Conservation (phyloP, 2,888 invertebrate genomes). For the Metacarcinus magister region DNA sequence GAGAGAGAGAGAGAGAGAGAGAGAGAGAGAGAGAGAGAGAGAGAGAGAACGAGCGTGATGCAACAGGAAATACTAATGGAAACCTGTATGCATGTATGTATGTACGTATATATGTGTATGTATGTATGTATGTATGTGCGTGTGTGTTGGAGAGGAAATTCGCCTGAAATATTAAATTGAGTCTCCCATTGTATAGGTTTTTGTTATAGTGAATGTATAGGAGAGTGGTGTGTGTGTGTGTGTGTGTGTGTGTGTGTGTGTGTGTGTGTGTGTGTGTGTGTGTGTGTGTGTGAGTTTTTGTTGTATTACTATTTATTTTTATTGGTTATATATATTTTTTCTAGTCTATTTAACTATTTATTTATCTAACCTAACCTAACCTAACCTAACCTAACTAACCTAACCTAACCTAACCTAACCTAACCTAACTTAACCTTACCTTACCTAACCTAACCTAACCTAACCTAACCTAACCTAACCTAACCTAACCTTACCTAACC, state of each 20-base stretch:
- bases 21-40: neutral
- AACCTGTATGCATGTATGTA: conserved; percentile 14
- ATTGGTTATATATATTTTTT: no score
- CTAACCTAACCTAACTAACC: no score
- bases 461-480: no score
- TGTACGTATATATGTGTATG: conserved; percentile 20
- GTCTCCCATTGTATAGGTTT: neutral
- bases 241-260: conserved; percentile 35
- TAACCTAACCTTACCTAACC: no score
- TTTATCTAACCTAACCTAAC: no score
- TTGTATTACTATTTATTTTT: no score
- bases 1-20: neutral
- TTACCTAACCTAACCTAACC: no score
- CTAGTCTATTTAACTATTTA: no score
- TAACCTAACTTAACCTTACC: no score
- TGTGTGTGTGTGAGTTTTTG: neutral
- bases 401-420: no score
- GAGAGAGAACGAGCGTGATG: neutral
- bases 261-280: conserved; percentile 48
- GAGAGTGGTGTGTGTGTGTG: conserved; percentile 10
- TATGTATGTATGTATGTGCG: conserved; percentile 44
- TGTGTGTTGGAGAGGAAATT: conserved; percentile 1
- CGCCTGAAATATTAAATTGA: neutral
- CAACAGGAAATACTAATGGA: conserved; percentile 11
- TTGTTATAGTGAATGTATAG: neutral